phyloP scores from a whole-genome alignment of 2,888 invertebrate genomes.

The Ceraclea dissimilis region DNA sequence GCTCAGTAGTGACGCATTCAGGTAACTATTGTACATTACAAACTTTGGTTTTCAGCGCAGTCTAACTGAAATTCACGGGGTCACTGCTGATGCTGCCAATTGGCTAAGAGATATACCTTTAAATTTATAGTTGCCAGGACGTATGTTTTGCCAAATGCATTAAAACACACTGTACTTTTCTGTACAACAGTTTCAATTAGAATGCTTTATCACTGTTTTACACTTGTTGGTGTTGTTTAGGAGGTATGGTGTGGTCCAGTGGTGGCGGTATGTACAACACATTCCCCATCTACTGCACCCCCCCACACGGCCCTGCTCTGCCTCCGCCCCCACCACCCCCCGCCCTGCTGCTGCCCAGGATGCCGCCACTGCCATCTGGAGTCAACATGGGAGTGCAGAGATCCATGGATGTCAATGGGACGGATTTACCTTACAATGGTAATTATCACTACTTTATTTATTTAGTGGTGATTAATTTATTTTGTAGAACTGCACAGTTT shows the following conservation, averaged over 20 bases:
- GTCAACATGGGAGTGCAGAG: constrained; percentile 32
- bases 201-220: too few species aligned
- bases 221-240: too few species aligned
- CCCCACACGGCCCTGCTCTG: neutral
- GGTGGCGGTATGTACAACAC: constrained; percentile 37
- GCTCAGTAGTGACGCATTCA: neutral
- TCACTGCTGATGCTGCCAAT: too few species aligned
- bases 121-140: too few species aligned
- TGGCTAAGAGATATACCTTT: too few species aligned
- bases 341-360: constrained; percentile 26
- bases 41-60: too few species aligned
- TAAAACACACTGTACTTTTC: too few species aligned
- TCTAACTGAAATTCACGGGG: too few species aligned
- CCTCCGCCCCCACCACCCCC: constrained; percentile 18
- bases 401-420: constrained; percentile 46
- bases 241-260: constrained; percentile 29
- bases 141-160: too few species aligned
- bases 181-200: too few species aligned
- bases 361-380: constrained; percentile 21
- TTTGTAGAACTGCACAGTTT: neutral
- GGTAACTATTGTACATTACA: too few species aligned
- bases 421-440: constrained; percentile 53
- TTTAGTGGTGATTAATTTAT: neutral
- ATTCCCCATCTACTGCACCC: neutral
- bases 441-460: constrained; percentile 18